Conservation (phyloP, 2,888 invertebrate genomes). For the Dinocampus coccinellae region DNA sequence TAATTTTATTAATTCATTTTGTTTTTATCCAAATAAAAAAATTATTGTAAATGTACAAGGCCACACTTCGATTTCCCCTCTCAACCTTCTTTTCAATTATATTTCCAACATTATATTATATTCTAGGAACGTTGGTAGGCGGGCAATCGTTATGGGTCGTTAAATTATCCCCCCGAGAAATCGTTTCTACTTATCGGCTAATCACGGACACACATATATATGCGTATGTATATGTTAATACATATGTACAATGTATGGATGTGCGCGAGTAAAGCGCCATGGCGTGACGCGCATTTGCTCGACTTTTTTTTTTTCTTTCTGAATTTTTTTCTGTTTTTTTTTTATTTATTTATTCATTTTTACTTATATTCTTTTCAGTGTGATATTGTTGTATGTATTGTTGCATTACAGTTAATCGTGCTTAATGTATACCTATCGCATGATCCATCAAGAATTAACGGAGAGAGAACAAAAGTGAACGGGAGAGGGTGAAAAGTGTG, state of each 20-base stretch:
- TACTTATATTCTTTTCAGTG: neutral
- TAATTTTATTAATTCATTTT: neutral
- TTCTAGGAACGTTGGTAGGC: slow-evolving; percentile 44
- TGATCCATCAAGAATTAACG: neutral
- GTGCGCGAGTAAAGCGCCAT: slow-evolving; percentile 22
- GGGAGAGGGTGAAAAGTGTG: neutral
- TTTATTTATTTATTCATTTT: neutral
- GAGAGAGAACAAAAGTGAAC: no score
- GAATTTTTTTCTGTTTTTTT: slow-evolving; percentile 32
- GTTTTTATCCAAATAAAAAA: neutral
- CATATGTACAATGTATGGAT: slow-evolving; percentile 1
- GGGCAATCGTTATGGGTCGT: slow-evolving; percentile 56
- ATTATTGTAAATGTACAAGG: neutral
- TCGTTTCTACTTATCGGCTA: slow-evolving; percentile 58
- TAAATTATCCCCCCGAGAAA: slow-evolving; percentile 50
- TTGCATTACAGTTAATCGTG: slow-evolving; percentile 2
- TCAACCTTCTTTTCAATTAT: slow-evolving; percentile 16
- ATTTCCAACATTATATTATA: slow-evolving; percentile 28
- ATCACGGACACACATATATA: slow-evolving; percentile 48
- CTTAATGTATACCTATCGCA: neutral
- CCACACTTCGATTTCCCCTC: slow-evolving; percentile 5
- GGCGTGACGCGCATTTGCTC: slow-evolving; percentile 31
- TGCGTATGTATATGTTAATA: slow-evolving; percentile 4
- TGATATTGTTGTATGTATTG: slow-evolving; percentile 4
- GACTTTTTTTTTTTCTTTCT: neutral